phyloP scores from a whole-genome alignment of 2,888 invertebrate genomes.

The Andricus curvator region DNA sequence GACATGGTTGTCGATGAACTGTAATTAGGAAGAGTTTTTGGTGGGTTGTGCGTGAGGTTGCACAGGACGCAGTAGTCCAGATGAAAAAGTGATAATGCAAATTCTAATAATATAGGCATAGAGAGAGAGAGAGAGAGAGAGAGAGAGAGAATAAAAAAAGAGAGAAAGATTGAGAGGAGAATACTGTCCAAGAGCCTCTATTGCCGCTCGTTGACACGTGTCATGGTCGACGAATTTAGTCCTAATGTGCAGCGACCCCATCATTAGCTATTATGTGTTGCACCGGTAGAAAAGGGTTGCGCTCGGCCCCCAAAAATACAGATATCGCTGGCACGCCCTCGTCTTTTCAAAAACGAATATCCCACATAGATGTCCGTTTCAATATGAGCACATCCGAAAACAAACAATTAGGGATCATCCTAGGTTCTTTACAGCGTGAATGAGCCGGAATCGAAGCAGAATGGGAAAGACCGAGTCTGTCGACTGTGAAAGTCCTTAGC shows the following conservation, averaged over 20 bases:
- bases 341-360: conserved; percentile 61
- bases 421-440: conserved; percentile 54
- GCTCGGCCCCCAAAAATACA: conserved; percentile 65
- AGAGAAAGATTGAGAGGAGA: not conserved
- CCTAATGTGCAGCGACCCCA: conserved; percentile 64
- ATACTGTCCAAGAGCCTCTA: conserved; percentile 42
- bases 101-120: not conserved
- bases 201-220: conserved; percentile 57
- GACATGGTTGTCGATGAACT: too few relatives aligned
- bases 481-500: not conserved
- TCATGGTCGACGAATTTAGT: conserved; percentile 55
- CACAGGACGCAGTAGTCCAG: too few relatives aligned
- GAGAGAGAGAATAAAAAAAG: too few relatives aligned
- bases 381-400: conserved; percentile 55
- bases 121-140: not conserved
- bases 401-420: conserved; percentile 57
- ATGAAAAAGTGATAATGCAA: not conserved
- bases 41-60: too few relatives aligned
- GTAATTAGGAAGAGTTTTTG: too few relatives aligned
- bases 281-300: conserved; percentile 58
- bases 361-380: conserved; percentile 48
- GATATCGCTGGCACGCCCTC: conserved; percentile 72
- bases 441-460: conserved; percentile 43
- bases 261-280: conserved; percentile 74
- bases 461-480: conserved; percentile 3